phyloP scores from a whole-genome alignment of 64 coral and sea anemone genomes.

The Porites lutea region DNA sequence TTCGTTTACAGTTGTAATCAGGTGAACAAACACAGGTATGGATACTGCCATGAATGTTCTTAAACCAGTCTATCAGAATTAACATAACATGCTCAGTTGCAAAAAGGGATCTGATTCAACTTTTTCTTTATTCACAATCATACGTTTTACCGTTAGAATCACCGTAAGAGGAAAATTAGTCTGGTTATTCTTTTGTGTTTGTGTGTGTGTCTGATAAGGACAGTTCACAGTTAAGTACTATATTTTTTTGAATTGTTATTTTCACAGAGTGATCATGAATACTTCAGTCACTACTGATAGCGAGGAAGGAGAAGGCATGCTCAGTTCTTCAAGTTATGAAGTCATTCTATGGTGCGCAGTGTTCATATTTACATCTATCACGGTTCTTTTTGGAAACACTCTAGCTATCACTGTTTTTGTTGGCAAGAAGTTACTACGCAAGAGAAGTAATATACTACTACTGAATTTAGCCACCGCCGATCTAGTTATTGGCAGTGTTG shows the following conservation, averaged over 20 bases:
- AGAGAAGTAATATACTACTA: constrained; percentile 39
- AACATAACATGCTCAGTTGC: too few relatives aligned
- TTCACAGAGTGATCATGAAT: constrained; percentile 21
- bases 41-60: too few relatives aligned
- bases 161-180: too few relatives aligned
- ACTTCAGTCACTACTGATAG: neutral
- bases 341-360: constrained; percentile 43
- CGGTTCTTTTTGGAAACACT: constrained; percentile 31
- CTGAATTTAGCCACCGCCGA: constrained; percentile 65
- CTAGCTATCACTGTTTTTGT: constrained; percentile 30
- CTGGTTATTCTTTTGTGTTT: too few relatives aligned
- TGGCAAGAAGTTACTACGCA: constrained; percentile 19
- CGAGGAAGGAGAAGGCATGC: neutral
- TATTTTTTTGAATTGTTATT: neutral
- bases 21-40: too few relatives aligned
- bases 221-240: too few relatives aligned
- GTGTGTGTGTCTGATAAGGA: too few relatives aligned
- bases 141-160: too few relatives aligned
- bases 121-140: too few relatives aligned
- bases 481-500: constrained; percentile 47
- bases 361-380: constrained; percentile 31
- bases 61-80: too few relatives aligned
- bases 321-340: neutral
- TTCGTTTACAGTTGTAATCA: too few relatives aligned
- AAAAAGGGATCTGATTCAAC: too few relatives aligned